A percentile compares a stretch with the other conserved stretches of the same genome.
phyloP scores from a whole-genome alignment of 2,888 invertebrate species.

The Trichogramma dendrolimi region DNA sequence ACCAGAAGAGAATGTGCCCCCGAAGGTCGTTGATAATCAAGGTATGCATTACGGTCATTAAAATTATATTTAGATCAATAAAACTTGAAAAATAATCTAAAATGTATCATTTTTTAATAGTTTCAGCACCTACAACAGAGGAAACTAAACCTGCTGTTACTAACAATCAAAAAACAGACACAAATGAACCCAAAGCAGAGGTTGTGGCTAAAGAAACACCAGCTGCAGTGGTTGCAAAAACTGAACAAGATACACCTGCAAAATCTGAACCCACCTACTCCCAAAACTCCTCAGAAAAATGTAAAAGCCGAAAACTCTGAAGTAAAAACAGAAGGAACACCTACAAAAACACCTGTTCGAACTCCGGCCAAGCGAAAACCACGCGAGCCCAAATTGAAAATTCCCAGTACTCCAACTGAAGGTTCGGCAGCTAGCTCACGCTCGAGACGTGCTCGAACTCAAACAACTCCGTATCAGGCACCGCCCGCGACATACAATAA shows the following conservation, averaged over 20 bases:
- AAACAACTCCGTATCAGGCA: slow-evolving; percentile 78
- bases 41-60: neutral
- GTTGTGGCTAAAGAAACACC: slow-evolving; percentile 25
- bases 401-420: slow-evolving; percentile 36
- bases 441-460: slow-evolving; percentile 59
- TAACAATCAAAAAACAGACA: slow-evolving; percentile 38
- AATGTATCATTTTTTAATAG: slow-evolving; percentile 28
- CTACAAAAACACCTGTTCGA: slow-evolving; percentile 25
- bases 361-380: slow-evolving; percentile 45
- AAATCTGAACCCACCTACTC: slow-evolving; percentile 31
- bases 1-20: neutral
- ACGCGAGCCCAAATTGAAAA: slow-evolving; percentile 45
- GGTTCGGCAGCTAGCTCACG: slow-evolving; percentile 50
- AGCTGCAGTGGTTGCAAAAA: slow-evolving; percentile 22
- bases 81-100: neutral
- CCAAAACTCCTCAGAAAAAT: slow-evolving; percentile 29
- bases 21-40: neutral
- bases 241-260: slow-evolving; percentile 24
- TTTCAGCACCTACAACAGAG: slow-evolving; percentile 35
- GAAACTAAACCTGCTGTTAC: slow-evolving; percentile 43
- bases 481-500: slow-evolving; percentile 53
- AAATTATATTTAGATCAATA: neutral
- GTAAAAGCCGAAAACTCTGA: slow-evolving; percentile 28
- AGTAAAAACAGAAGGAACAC: slow-evolving; percentile 13
- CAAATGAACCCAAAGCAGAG: slow-evolving; percentile 38